Conservation (phyloP, 2,113 vertebrate genomes). For the Conger conger region DNA sequence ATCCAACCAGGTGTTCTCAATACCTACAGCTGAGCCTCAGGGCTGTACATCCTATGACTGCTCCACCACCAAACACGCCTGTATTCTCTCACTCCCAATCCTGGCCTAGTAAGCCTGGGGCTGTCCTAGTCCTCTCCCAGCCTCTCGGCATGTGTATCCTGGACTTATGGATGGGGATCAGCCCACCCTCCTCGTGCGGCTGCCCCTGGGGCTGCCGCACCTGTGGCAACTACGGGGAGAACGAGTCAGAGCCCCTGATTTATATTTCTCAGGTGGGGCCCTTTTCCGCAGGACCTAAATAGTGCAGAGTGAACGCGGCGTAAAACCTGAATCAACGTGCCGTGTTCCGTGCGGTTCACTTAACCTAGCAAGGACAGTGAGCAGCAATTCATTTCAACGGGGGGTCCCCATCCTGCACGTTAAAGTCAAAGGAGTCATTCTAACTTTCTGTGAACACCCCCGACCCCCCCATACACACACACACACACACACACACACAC, state of each 20-base stretch:
- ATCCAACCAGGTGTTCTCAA: conserved; percentile 1
- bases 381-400: background rate
- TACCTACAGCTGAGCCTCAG: background rate
- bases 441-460: background rate
- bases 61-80: background rate
- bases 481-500: conserved; percentile 31
- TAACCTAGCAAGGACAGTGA: background rate
- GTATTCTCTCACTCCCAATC: conserved; percentile 2
- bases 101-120: background rate
- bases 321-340: too few species aligned
- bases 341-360: background rate
- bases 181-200: background rate
- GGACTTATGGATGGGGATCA: background rate
- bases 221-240: conserved; percentile 41
- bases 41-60: background rate
- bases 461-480: background rate
- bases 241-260: conserved; percentile 31
- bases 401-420: background rate
- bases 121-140: background rate
- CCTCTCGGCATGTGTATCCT: background rate
- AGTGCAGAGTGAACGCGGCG: background rate
- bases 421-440: background rate
- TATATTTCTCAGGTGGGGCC: conserved; percentile 47
- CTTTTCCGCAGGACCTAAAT: conserved; percentile 23
- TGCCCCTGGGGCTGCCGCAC: conserved; percentile 34